Evolutionary conservation across 1,140 invertebrate species (phyloP).

Genomic region (Drosophila sp.): DNA sequence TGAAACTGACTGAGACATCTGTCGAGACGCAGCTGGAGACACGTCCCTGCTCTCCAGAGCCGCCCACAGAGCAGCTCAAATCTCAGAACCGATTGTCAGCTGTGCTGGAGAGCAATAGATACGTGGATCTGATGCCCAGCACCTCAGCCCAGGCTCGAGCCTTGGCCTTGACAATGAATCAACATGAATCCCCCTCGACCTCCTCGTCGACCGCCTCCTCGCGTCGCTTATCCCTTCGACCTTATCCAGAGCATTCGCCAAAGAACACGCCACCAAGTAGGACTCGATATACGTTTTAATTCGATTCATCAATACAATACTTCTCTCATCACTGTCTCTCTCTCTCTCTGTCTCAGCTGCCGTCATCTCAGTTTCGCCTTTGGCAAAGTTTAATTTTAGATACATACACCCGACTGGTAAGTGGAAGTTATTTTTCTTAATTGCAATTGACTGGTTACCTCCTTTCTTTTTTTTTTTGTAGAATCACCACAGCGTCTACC

Average conservation of each 20-base stretch:
- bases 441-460: neutral
- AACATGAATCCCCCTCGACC: neutral
- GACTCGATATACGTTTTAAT: neutral
- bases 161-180: conserved; percentile 3
- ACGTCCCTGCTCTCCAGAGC: conserved; percentile 1
- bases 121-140: conserved; percentile 10
- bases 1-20: neutral
- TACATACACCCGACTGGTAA: too few species aligned
- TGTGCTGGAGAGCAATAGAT: neutral
- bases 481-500: neutral
- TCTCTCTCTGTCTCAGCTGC: too few species aligned
- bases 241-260: neutral
- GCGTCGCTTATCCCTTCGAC: neutral
- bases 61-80: neutral
- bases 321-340: too few species aligned
- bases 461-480: too few species aligned
- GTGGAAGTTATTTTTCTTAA: neutral
- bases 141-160: conserved; percentile 31
- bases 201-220: neutral
- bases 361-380: too few species aligned
- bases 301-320: too few species aligned
- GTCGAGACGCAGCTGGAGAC: conserved; percentile 1
- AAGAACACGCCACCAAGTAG: neutral
- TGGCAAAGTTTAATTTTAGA: too few species aligned
- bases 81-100: neutral